Conservation (phyloP, 2,113 vertebrate genomes). For the Carassius gibelio region DNA sequence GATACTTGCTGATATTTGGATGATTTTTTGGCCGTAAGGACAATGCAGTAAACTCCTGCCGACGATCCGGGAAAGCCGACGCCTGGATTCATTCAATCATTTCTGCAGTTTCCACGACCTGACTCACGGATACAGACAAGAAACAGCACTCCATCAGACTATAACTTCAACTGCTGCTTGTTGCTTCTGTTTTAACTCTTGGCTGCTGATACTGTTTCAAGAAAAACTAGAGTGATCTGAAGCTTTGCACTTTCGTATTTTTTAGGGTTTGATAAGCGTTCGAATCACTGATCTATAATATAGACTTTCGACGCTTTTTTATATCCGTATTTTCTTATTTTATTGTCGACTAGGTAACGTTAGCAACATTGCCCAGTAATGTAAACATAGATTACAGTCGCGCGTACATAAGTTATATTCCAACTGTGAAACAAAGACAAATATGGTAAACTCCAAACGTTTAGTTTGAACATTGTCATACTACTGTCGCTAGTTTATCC, state of each 20-base stretch:
- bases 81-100: constrained; percentile 30
- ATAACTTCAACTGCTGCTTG: not conserved
- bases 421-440: constrained; percentile 11
- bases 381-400: not conserved
- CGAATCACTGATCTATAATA: not conserved
- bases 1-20: not conserved
- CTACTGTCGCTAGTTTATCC: not conserved
- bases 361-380: not conserved
- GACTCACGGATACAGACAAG: constrained; percentile 15
- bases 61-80: not conserved
- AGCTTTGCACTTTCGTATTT: not conserved
- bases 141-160: not conserved
- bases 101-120: not conserved
- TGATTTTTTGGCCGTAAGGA: not conserved
- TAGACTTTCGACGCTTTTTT: not conserved
- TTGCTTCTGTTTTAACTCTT: not conserved
- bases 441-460: not conserved
- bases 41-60: constrained; percentile 17
- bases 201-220: not conserved
- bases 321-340: not conserved
- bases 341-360: not conserved
- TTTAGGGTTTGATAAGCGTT: not conserved
- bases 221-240: not conserved
- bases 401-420: not conserved
- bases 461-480: not conserved